Conservation (phyloP, 2,888 invertebrate genomes). For the Clepsis dumicolana region DNA sequence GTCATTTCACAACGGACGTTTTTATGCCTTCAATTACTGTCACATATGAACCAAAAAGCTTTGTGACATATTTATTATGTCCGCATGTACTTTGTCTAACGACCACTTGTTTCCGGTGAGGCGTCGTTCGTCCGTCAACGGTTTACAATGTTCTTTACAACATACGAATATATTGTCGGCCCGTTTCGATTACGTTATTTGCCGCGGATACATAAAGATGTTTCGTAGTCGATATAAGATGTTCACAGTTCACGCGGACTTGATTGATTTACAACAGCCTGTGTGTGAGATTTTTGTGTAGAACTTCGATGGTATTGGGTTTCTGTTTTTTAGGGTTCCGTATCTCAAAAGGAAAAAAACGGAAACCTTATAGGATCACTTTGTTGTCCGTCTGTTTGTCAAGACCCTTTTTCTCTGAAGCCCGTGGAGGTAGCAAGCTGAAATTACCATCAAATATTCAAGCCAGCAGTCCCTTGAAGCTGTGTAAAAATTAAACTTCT, state of each 20-base stretch:
- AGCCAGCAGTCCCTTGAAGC: too few relatives aligned
- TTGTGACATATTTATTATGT: conserved; percentile 41
- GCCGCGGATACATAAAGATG: conserved; percentile 27
- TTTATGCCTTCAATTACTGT: conserved; percentile 31
- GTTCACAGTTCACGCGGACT: conserved; percentile 7
- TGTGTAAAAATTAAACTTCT: too few relatives aligned
- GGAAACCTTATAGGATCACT: too few relatives aligned
- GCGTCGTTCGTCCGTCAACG: conserved; percentile 24
- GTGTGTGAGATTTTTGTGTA: too few relatives aligned
- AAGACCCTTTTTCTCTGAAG: too few relatives aligned
- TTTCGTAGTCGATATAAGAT: conserved; percentile 24
- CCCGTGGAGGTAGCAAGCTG: too few relatives aligned
- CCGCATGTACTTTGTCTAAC: conserved; percentile 38
- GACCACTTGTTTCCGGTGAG: conserved; percentile 31
- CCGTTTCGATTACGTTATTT: conserved; percentile 16
- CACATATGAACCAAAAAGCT: conserved; percentile 34
- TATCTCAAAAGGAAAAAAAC: too few relatives aligned
- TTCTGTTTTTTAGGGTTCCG: too few relatives aligned
- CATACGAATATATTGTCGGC: conserved; percentile 23
- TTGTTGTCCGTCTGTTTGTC: too few relatives aligned
- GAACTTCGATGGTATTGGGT: too few relatives aligned
- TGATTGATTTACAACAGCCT: conserved; percentile 17
- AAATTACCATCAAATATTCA: too few relatives aligned
- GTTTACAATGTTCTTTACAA: conserved; percentile 30
- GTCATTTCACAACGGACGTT: neutral